phyloP scores from a whole-genome alignment of 1,140 invertebrate species.

The Branchinecta lynchi region DNA sequence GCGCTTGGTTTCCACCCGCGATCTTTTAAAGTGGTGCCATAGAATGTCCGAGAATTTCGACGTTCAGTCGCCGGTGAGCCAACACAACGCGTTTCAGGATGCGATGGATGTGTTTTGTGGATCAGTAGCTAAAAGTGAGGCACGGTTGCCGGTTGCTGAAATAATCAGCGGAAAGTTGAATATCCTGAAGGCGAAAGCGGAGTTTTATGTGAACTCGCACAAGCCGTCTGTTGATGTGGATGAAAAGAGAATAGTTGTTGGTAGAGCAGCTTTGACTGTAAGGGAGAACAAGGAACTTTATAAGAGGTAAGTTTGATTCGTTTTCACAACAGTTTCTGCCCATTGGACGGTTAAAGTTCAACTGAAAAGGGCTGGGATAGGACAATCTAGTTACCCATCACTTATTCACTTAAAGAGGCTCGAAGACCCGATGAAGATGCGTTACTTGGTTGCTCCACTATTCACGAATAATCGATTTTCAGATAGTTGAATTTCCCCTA shows the following conservation, averaged over 20 bases:
- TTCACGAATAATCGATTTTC: too few species aligned
- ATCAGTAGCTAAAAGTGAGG: conserved; percentile 42
- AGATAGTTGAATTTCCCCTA: too few species aligned
- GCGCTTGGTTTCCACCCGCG: conserved; percentile 42
- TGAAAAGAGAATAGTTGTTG: conserved; percentile 25
- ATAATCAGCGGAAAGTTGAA: conserved; percentile 64
- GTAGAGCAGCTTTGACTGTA: conserved; percentile 26
- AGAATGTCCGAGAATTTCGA: conserved; percentile 57
- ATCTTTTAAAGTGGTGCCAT: conserved; percentile 82
- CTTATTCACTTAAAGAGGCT: too few species aligned
- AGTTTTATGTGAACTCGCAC: conserved; percentile 57
- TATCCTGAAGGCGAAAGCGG: conserved; percentile 60
- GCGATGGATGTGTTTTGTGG: conserved; percentile 80
- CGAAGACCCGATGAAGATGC: too few species aligned
- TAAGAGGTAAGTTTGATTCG: too few species aligned
- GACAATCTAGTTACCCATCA: too few species aligned
- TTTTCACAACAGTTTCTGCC: too few species aligned
- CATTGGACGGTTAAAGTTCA: background rate
- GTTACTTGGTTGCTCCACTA: too few species aligned
- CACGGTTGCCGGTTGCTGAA: conserved; percentile 47
- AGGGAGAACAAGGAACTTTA: background rate
- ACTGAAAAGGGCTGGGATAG: too few species aligned
- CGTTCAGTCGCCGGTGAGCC: conserved; percentile 52
- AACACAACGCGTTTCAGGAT: conserved; percentile 65
- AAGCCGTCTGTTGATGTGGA: conserved; percentile 50